phyloP scores from a whole-genome alignment of 2,797 vertebrate species.

The Neostethus bicornis region DNA sequence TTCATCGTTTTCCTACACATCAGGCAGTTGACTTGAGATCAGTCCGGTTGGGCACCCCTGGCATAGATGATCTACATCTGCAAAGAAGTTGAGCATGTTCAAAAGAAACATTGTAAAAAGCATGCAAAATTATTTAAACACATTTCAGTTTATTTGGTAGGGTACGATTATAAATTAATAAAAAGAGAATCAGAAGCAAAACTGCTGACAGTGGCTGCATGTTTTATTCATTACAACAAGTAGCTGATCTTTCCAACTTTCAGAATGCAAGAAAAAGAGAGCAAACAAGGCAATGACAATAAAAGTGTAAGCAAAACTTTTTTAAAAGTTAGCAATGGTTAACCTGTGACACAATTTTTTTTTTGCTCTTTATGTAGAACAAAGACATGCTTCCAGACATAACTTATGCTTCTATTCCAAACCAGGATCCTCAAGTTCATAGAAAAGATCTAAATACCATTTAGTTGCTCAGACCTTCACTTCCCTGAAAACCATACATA shows the following conservation, averaged over 20 bases:
- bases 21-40: no score
- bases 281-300: slow-evolving; percentile 42
- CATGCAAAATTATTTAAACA: background rate
- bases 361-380: slow-evolving; percentile 49
- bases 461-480: slow-evolving; percentile 19
- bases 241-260: slow-evolving; percentile 67
- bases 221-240: slow-evolving; percentile 75
- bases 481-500: slow-evolving; percentile 42
- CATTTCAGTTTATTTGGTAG: background rate
- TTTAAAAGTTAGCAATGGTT: slow-evolving; percentile 51
- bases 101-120: background rate
- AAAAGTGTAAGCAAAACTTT: slow-evolving; percentile 41
- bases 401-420: slow-evolving; percentile 22
- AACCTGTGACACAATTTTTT: slow-evolving; percentile 58
- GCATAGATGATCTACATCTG: no score
- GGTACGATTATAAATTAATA: background rate
- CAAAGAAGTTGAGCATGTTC: no score
- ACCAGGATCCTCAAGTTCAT: slow-evolving; percentile 50
- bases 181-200: slow-evolving; percentile 42
- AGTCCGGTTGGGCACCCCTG: no score
- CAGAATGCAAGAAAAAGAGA: slow-evolving; percentile 52
- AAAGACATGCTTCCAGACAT: slow-evolving; percentile 41
- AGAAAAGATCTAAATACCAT: slow-evolving; percentile 40
- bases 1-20: no score
- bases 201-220: slow-evolving; percentile 64